Evolutionary conservation across 1,140 invertebrate genomes (phyloP).

Genomic region (Oryctes rhinoceros): DNA sequence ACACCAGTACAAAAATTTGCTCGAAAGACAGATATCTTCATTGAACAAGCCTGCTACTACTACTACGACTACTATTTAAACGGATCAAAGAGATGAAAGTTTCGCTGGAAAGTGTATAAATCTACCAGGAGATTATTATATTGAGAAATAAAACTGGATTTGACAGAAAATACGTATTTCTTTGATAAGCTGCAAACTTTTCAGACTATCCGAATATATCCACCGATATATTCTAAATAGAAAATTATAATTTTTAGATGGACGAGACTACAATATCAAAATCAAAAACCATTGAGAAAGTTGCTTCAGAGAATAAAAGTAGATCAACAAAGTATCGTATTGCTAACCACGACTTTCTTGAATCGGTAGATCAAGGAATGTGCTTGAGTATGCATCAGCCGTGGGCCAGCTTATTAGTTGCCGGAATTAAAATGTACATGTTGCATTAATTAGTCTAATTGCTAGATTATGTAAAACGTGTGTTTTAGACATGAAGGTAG

Average conservation of each 20-base stretch:
- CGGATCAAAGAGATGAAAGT: too few relatives aligned
- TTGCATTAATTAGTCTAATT: slow-evolving; percentile 1
- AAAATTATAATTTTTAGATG: slow-evolving; percentile 11
- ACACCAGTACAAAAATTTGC: too few relatives aligned
- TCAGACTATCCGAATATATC: too few relatives aligned
- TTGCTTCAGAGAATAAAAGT: not conserved
- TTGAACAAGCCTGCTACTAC: too few relatives aligned
- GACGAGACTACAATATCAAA: not conserved
- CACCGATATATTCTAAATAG: too few relatives aligned
- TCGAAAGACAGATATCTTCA: too few relatives aligned
- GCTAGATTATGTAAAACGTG: not conserved
- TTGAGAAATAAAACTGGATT: too few relatives aligned
- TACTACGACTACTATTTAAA: too few relatives aligned
- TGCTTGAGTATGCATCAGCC: slow-evolving; percentile 97
- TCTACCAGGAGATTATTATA: too few relatives aligned
- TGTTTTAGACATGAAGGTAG: slow-evolving; percentile 87
- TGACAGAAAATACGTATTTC: too few relatives aligned
- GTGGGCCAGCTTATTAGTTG: slow-evolving; percentile 89
- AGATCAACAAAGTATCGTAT: slow-evolving; percentile 38
- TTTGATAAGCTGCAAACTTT: too few relatives aligned
- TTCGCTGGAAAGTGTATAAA: too few relatives aligned
- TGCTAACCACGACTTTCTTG: slow-evolving; percentile 79
- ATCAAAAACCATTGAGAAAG: not conserved
- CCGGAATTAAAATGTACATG: slow-evolving; percentile 88
- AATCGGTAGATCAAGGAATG: slow-evolving; percentile 87